Conservation (phyloP, 2,797 vertebrate genomes). For the Cygnus olor region DNA sequence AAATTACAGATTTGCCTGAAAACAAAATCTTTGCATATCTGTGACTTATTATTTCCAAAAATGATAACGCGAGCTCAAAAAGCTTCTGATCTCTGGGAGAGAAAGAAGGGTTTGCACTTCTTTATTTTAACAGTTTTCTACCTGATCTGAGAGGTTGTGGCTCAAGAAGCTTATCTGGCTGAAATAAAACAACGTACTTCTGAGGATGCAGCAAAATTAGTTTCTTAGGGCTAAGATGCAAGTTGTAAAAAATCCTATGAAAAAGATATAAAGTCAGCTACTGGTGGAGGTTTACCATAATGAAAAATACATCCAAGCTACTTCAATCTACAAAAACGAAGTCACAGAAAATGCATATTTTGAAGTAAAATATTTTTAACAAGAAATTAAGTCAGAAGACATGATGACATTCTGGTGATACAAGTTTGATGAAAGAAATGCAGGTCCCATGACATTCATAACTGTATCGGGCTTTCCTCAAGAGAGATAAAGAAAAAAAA, state of each 20-base stretch:
- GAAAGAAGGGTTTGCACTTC: not conserved
- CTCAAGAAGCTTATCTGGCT: not conserved
- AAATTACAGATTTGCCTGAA: conserved; percentile 7
- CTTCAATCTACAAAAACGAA: not conserved
- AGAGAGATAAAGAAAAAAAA: not conserved
- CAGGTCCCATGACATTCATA: conserved; percentile 4
- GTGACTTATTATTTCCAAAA: not conserved
- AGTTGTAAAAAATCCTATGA: not conserved
- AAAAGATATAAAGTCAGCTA: not conserved
- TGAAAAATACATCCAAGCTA: not conserved
- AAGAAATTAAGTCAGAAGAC: not conserved
- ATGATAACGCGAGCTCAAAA: not conserved
- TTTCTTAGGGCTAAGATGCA: not conserved
- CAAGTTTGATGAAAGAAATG: not conserved
- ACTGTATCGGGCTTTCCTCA: conserved; percentile 23
- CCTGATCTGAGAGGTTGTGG: not conserved
- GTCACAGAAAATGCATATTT: not conserved
- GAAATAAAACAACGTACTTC: not conserved
- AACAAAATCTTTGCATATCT: conserved; percentile 2
- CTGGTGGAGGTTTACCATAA: not conserved
- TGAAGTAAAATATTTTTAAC: not conserved
- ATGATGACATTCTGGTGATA: not conserved
- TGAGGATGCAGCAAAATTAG: not conserved
- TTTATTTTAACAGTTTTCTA: conserved; percentile 15
- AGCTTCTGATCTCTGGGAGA: not conserved